Conservation (phyloP, 2,113 vertebrate genomes). For the Equus quagga region DNA sequence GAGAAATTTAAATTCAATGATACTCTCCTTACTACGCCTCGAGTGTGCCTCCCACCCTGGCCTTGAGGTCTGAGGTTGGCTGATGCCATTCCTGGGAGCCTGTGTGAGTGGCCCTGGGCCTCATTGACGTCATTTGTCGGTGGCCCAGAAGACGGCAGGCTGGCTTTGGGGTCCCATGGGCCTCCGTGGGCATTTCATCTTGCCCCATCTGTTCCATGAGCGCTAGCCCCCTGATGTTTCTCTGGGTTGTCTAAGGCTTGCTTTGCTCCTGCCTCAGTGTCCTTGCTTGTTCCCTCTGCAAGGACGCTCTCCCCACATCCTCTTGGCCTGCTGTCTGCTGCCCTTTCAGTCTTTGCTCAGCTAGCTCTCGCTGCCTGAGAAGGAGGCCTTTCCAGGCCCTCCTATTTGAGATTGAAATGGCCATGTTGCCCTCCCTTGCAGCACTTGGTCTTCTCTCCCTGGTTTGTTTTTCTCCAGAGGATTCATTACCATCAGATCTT, state of each 20-base stretch:
- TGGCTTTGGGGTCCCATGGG: no score
- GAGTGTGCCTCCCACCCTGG: neutral
- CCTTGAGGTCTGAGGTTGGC: neutral
- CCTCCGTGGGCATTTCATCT: neutral
- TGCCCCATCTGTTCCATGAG: rapidly evolving
- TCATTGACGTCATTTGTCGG: rapidly evolving
- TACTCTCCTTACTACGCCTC: no score
- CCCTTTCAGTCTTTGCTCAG: rapidly evolving
- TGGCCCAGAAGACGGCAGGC: neutral
- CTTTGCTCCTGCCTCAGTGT: rapidly evolving
- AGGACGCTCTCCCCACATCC: rapidly evolving
- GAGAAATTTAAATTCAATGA: neutral
- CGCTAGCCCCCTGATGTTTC: rapidly evolving
- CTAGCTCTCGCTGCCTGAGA: rapidly evolving
- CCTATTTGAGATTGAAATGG: neutral
- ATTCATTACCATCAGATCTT: neutral
- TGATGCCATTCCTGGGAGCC: neutral
- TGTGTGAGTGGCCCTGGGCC: neutral
- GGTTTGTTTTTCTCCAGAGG: rapidly evolving
- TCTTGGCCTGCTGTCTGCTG: neutral
- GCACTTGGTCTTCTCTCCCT: neutral
- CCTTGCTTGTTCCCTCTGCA: no score
- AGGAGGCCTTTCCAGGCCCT: neutral
- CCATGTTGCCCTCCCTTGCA: rapidly evolving
- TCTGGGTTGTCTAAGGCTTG: no score